Base-by-base conservation (phyloP, 2,888 invertebrate species). In the Acleris laterana region DNA sequence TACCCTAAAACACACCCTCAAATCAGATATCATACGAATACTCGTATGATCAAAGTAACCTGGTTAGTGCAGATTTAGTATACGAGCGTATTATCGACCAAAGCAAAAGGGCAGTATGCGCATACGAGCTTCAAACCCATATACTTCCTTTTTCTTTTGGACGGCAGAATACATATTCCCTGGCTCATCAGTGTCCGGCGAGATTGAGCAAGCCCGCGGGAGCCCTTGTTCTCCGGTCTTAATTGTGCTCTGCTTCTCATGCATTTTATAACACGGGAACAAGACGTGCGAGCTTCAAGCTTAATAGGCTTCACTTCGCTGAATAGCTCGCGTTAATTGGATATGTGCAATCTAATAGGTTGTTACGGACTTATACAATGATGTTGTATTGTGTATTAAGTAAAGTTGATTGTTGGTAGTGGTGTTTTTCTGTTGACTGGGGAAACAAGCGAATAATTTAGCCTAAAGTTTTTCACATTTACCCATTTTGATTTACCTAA, bases 141-240 rank as follows among this genome's bases (percentile, higher is more conserved):
- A 32, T 32, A 7, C 32, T 32, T 32, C 32, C 9, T 32, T 32
- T 32, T 32, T 7, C 32, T 32, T 9, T 32, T 32, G 32, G 32
- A 32, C 9, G 32, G 32, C 0, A 32, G 32, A 2, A 32, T 32
- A 25, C 32, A 32, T 52, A 55, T 76, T 77, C 77, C 71, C 69
- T 63, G 75, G 73, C 80, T 73, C 74, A 78, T 81, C 77, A 77
- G 78, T 75, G 80, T 79, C 80, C 72, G 65, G 63, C 51, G 52
- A 69, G 63, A 66, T 19, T 19, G 56, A 25, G 20, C 44, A 48
- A 44, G 44, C 65, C 56, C 65, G 20, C 9, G 65, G 60, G 65
- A 50, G 3, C 16, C n/a, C 56, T 61, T 61, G 60, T 65, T 65
- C 42, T n/a, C 38, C 19, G 16, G 32, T 50, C 50, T 60, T 65